Conservation (phyloP, 1,140 invertebrate species). For the Cydia splendana region DNA sequence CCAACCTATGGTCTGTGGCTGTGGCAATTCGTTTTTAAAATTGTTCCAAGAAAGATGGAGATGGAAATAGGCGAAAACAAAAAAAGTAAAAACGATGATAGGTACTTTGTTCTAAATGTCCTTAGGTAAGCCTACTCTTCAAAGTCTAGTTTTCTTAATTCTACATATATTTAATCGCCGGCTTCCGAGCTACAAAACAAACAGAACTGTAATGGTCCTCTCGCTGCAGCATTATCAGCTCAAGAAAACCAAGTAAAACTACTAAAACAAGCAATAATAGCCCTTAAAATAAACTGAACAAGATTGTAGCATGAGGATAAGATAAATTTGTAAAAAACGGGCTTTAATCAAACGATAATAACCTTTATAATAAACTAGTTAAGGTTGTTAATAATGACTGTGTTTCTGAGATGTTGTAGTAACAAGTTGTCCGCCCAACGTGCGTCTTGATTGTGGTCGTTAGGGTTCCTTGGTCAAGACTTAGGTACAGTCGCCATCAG, state of each 20-base stretch:
- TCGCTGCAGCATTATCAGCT: conserved; percentile 11
- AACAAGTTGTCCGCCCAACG: conserved; percentile 15
- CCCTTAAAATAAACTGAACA: background rate
- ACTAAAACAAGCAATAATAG: background rate
- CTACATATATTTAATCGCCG: conserved; percentile 8
- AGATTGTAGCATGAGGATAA: background rate
- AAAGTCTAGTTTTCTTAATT: background rate
- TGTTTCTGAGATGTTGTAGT: background rate
- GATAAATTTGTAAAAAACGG: background rate
- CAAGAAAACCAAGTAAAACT: background rate
- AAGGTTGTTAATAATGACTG: background rate
- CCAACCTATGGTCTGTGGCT: too few species aligned
- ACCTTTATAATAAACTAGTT: background rate
- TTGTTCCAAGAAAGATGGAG: too few species aligned
- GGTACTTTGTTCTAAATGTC: too few species aligned
- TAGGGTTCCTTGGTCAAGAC: background rate
- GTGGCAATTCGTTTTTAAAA: too few species aligned
- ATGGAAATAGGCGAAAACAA: too few species aligned
- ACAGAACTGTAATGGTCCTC: conserved; percentile 24
- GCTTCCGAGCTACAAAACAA: conserved; percentile 26
- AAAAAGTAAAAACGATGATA: too few species aligned
- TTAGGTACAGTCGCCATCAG: too few species aligned
- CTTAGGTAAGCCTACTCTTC: too few species aligned
- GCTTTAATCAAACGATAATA: background rate
- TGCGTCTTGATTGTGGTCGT: conserved; percentile 10